phyloP scores from a whole-genome alignment of 2,113 vertebrate genomes.

The Acrocephalus arundinaceus region DNA sequence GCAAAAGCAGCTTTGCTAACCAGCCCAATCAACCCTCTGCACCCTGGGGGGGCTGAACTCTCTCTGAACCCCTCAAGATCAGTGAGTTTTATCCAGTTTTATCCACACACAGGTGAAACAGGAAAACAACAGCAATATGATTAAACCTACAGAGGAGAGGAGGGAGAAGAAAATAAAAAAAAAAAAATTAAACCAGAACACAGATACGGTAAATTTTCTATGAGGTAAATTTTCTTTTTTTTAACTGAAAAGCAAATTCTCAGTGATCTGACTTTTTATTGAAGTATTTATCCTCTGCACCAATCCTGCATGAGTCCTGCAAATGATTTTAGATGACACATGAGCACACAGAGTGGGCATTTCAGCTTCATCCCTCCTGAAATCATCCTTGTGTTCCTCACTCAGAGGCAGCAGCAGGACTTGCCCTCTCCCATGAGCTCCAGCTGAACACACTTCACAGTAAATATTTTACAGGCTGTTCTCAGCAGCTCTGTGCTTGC shows the following conservation, averaged over 20 bases:
- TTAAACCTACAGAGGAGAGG: neutral
- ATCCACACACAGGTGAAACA: accelerated
- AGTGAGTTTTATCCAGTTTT: neutral
- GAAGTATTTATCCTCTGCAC: neutral
- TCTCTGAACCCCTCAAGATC: neutral
- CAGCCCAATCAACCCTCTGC: neutral
- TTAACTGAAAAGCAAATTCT: neutral
- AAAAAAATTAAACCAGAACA: neutral
- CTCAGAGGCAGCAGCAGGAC: neutral
- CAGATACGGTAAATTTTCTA: neutral
- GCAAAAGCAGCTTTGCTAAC: neutral
- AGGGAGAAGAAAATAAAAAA: neutral
- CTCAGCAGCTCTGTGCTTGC: neutral
- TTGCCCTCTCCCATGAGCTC: neutral
- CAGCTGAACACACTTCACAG: neutral
- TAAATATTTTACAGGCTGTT: constrained; percentile 19
- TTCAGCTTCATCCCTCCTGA: neutral
- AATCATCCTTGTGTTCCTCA: neutral
- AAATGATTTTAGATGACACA: neutral
- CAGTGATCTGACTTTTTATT: neutral
- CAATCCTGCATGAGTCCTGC: neutral
- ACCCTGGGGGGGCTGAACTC: neutral
- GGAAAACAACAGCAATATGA: neutral
- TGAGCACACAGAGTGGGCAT: neutral
- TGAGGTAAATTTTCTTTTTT: no score